Percentiles rank a stretch among this genome's conserved stretches.
Evolutionary conservation across 92 coral and sea anemone genomes (phyloP).

Genomic region (Porites divaricata): DNA sequence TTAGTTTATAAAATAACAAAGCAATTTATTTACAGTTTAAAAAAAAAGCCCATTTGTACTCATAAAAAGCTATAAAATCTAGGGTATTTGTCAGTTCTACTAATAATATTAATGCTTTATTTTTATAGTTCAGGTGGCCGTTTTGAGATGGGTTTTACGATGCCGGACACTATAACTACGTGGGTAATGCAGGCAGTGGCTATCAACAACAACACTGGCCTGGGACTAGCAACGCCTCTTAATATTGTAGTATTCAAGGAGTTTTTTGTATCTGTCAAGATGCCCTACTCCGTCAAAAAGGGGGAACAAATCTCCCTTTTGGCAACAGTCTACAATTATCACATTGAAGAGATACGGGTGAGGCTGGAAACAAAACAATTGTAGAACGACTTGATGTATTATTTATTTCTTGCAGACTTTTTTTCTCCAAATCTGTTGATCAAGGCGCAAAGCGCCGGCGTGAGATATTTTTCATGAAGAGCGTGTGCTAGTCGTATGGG

Average conservation of each 20-base stretch:
- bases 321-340: slow-evolving; percentile 87
- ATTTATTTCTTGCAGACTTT: too few species aligned
- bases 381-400: too few species aligned
- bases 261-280: slow-evolving; percentile 70
- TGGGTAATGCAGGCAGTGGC: slow-evolving; percentile 96
- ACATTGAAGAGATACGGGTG: slow-evolving; percentile 36
- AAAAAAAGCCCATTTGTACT: background rate
- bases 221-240: slow-evolving; percentile 86
- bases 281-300: slow-evolving; percentile 92
- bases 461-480: too few species aligned
- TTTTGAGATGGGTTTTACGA: slow-evolving; percentile 60
- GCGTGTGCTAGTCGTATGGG: too few species aligned
- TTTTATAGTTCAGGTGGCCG: slow-evolving; percentile 52
- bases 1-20: background rate
- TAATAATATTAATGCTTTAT: too few species aligned
- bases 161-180: slow-evolving; percentile 94
- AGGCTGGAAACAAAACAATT: background rate
- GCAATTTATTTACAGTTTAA: too few species aligned
- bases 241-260: slow-evolving; percentile 52
- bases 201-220: slow-evolving; percentile 92
- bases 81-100: background rate
- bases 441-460: too few species aligned
- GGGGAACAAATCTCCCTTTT: slow-evolving; percentile 91
- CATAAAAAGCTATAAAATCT: background rate
- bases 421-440: too few species aligned